A percentile compares a stretch with the other conserved stretches of the same genome.
These are phyloP conservation scores for Saiga tatarica DNA, from an alignment of 2,113 vertebrate genomes.

Conservation along the genomic window DNA sequence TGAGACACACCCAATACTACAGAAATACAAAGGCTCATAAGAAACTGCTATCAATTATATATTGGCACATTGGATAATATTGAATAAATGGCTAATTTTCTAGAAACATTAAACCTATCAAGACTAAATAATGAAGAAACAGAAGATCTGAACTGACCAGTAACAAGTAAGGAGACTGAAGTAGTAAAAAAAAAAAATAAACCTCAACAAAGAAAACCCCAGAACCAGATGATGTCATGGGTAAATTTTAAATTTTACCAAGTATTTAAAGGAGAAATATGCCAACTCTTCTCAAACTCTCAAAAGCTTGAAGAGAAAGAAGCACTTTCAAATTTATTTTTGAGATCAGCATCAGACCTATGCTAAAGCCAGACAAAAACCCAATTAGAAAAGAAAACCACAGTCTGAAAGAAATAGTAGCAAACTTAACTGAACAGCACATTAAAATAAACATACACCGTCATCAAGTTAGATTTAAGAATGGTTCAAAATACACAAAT, in stretches of 20 bases:
- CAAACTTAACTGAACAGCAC: neutral
- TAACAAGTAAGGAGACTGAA: neutral
- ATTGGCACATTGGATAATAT: neutral
- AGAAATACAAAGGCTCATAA: neutral
- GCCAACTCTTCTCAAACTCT: neutral
- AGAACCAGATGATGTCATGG: neutral
- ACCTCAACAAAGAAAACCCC: neutral
- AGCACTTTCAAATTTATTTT: neutral
- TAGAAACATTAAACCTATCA: neutral
- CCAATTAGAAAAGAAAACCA: neutral
- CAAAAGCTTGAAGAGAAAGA: neutral
- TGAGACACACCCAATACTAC: neutral
- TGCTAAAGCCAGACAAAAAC: neutral
- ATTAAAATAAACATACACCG: neutral
- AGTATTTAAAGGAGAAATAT: neutral
- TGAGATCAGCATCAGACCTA: neutral
- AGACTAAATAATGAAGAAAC: neutral
- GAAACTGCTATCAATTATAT: neutral
- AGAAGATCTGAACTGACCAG: neutral
- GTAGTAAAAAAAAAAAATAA: neutral
- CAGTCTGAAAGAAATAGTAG: neutral
- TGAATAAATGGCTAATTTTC: neutral
- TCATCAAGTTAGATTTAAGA: neutral
- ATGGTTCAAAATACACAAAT: neutral
- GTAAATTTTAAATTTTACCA: neutral